Conservation (phyloP, 2,797 vertebrate species). For the Mormyrops attenuatus region DNA sequence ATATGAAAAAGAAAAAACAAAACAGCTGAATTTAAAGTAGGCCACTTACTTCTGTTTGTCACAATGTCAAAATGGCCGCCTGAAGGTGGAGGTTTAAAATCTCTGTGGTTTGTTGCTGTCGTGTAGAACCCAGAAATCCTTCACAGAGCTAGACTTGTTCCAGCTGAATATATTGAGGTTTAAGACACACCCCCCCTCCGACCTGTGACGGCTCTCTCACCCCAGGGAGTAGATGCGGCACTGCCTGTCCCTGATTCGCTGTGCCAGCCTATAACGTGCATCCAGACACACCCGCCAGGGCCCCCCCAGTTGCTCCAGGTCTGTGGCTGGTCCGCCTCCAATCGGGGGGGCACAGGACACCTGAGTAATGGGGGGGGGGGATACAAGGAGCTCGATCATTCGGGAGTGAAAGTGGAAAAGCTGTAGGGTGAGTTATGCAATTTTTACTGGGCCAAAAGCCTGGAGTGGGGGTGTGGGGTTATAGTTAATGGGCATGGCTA, state of each 20-base stretch:
- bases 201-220: constrained; percentile 54
- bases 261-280: constrained; percentile 72
- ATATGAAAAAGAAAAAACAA: neutral
- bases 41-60: neutral
- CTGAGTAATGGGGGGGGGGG: constrained; percentile 51
- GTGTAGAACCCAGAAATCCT: neutral
- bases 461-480: neutral
- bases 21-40: neutral
- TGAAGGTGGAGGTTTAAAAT: neutral
- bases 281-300: constrained; percentile 84
- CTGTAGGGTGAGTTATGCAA: neutral
- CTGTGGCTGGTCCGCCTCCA: constrained; percentile 39
- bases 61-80: neutral
- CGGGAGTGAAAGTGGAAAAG: neutral
- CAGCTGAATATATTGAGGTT: neutral
- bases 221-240: constrained; percentile 90
- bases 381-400: neutral
- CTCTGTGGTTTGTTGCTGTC: neutral
- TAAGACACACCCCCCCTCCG: neutral
- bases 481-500: neutral
- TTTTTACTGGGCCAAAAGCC: neutral
- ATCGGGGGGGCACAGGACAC: constrained; percentile 64
- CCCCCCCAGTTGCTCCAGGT: constrained; percentile 45
- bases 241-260: constrained; percentile 69
- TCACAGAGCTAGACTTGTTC: neutral